Evolutionary conservation across 2,888 invertebrate genomes (phyloP), one percentile per base, ranked within the genome.

Genomic region (Chrysolina oricalcia): DNA sequence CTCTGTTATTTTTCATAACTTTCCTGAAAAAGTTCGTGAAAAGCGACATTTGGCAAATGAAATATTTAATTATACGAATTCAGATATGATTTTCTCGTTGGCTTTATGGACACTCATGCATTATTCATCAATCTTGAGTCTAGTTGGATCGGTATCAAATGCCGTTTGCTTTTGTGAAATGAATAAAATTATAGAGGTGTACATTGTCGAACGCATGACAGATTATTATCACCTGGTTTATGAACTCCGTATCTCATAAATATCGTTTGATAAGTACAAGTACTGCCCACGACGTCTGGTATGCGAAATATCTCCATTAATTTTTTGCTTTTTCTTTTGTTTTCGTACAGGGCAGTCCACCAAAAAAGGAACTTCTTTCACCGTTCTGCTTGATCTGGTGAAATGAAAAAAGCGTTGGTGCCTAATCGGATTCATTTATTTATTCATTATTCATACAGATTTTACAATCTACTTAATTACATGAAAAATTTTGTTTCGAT

Each of bases 141-240:
- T 67, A 41, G 41, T 35, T 40, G 74, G 70, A 70, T 70, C 62
- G 19, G 62, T 71, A 62, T 71, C 67, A 40, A 67, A 70, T 71
- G 66, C 71, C 67, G 59, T 71, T 74, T 41, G 63, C 66, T 48
- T 74, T 74, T 71, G 64, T 46, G 67, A 23, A 71, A 65, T 67
- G 46, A 59, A 71, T 67, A 63, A 67, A 67, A 59, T 74, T 67
- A 67, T 71, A 50, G 56, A 68, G 53, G 53, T 63, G 62, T 68
- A 71, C 59, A 71, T 41, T 70, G 70, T 74, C 69, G 74, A 74
- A 70, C 70, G 41, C 63, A 62, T 68, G 73, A 67, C 74, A 71
- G 71, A 74, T 74, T 62, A 50, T 71, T 73, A 74, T 74, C 74
- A 68, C 6, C 48, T 41, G 68, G 19, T 53, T 53, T 68, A 68